A percentile compares a stretch with the other conserved stretches of the same genome.
phyloP scores from a whole-genome alignment of 2,888 invertebrate genomes.

The Eupithecia vulgata region DNA sequence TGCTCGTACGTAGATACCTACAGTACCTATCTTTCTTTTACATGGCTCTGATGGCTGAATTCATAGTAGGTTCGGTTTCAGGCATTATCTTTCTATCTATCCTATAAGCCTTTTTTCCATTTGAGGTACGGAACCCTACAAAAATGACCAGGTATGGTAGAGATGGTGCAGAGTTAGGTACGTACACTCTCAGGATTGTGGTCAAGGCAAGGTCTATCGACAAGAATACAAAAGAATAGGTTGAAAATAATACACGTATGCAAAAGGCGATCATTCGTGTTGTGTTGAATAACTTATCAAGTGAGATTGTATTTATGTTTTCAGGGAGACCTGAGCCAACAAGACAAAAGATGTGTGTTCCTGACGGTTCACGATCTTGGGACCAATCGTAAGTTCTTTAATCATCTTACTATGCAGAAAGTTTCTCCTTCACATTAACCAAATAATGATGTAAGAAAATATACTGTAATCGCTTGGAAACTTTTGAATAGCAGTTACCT shows the following conservation, averaged over 20 bases:
- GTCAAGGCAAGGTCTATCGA: too few species aligned
- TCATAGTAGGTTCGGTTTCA: background rate
- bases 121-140: too few species aligned
- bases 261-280: background rate
- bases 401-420: background rate
- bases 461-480: background rate
- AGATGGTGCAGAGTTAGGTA: too few species aligned
- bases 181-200: too few species aligned
- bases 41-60: background rate
- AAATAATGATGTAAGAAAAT: background rate
- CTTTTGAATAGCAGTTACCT: background rate
- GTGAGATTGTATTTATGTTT: conserved; percentile 56
- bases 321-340: conserved; percentile 91
- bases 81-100: too few species aligned
- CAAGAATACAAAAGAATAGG: too few species aligned
- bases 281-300: too few species aligned
- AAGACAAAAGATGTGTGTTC: conserved; percentile 92
- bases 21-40: background rate
- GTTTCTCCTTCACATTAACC: background rate
- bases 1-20: background rate
- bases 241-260: background rate
- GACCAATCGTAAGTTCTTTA: conserved; percentile 87
- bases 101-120: too few species aligned
- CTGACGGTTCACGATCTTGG: conserved; percentile 95
- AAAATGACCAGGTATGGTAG: too few species aligned